Base-by-base conservation (phyloP, 2,888 invertebrate genomes). In the Bellardia bayeri region DNA sequence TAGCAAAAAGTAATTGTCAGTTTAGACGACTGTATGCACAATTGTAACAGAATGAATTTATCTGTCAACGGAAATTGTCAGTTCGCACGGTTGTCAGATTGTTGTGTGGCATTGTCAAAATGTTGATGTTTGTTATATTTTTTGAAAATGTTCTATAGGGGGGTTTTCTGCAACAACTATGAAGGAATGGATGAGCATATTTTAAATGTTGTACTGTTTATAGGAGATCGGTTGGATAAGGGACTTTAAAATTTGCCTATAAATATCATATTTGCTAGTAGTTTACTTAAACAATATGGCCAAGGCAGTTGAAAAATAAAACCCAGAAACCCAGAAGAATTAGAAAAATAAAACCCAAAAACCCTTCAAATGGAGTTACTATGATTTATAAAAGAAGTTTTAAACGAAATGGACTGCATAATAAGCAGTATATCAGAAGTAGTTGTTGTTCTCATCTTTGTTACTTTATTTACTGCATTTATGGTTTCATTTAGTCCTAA, bases 361-460 rank as follows among this genome's bases (percentile, higher is more conserved):
- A 33, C 54, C 54, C 64, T 79, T 71, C 64, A 86, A 71, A 83
- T 75, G 30, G 63, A 79, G 68, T 82, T 61, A 64, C 66, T 69
- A 58, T 86, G 79, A 82, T 82, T 86, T 80, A 80, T 66, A 72
- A 33, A 61, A 79, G 80, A 76, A 87, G 80, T 86, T 86, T 66
- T 72, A 83, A 75, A 83, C 71, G 76, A 83, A 86, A 80, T 76
- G 75, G 66, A 83, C 80, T 80, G 74, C 54, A 72, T 68, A 68
- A 51, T 82, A 75, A 68, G 42, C 64, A 64, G 71, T 79, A 58
- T 66, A 56, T 54, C 54, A 66, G 76, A 16, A 42, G 42, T 66
- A 23, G 23, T 30, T 40, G 13, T 7, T 45, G 13, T 11, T 40
- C 3, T 42, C 42, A 7, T 49, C 58, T 13, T 8, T 69, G 0